phyloP scores from a whole-genome alignment of 2,797 vertebrate species.

The Meda fulgida region DNA sequence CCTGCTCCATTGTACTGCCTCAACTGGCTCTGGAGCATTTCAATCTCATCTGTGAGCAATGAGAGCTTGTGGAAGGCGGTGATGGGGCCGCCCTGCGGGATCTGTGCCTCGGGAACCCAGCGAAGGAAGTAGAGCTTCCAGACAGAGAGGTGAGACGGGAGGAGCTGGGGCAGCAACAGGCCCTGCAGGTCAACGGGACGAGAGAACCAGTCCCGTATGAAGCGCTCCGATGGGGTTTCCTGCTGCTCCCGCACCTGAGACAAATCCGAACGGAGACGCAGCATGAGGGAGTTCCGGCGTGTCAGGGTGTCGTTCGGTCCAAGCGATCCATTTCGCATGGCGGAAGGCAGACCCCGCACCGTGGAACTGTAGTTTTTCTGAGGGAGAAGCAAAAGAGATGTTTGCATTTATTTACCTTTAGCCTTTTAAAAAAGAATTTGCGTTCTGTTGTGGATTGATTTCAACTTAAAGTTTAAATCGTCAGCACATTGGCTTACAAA shows the following conservation, averaged over 20 bases:
- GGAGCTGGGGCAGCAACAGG: slow-evolving; percentile 83
- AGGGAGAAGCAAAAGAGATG: slow-evolving; percentile 18
- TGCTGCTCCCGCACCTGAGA: slow-evolving; percentile 70
- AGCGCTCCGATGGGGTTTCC: slow-evolving; percentile 82
- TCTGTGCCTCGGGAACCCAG: slow-evolving; percentile 95
- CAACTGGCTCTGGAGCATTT: slow-evolving; percentile 83
- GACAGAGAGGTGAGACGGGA: slow-evolving; percentile 85
- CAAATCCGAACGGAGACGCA: slow-evolving; percentile 82
- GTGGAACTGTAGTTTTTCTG: slow-evolving; percentile 93
- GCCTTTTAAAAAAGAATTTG: background rate
- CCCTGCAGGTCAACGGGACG: slow-evolving; percentile 86
- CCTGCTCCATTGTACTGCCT: slow-evolving; percentile 79
- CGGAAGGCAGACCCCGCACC: slow-evolving; percentile 78
- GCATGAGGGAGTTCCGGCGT: slow-evolving; percentile 86
- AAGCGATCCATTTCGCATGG: slow-evolving; percentile 83
- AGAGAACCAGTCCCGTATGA: slow-evolving; percentile 87
- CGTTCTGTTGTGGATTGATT: background rate
- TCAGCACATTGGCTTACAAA: background rate
- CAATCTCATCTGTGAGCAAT: slow-evolving; percentile 89
- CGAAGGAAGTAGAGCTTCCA: slow-evolving; percentile 97
- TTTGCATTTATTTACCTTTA: background rate
- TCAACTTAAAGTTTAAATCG: background rate
- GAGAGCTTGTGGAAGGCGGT: slow-evolving; percentile 88
- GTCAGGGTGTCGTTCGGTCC: slow-evolving; percentile 77
- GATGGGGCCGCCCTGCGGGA: slow-evolving; percentile 84